These are phyloP conservation scores for Leucophenga montana DNA, from an alignment of 2,888 invertebrate genomes.

Conservation along the genomic window DNA sequence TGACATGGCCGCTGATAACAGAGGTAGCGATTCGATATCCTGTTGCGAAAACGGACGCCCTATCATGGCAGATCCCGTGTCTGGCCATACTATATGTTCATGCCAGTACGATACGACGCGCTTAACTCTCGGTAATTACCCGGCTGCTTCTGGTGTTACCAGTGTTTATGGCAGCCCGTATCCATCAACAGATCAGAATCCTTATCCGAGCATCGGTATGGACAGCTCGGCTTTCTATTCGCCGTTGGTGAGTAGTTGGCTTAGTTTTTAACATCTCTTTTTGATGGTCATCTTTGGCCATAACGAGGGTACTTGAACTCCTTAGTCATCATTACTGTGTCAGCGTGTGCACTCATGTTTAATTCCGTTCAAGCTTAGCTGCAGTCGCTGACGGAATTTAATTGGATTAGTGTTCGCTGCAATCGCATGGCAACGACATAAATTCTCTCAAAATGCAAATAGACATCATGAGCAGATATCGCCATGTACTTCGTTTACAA, in stretches of 20 bases:
- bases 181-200: conserved; percentile 92
- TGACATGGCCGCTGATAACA: conserved; percentile 43
- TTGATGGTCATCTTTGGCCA: no score
- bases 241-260: conserved; percentile 87
- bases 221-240: conserved; percentile 97
- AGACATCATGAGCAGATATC: conserved; percentile 55
- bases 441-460: conserved; percentile 54
- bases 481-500: conserved; percentile 45
- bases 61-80: conserved; percentile 93
- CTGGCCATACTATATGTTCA: conserved; percentile 94
- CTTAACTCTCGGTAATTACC: conserved; percentile 86
- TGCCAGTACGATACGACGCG: conserved; percentile 94
- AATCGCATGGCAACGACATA: conserved; percentile 42
- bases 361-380: conserved; percentile 18
- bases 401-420: conserved; percentile 56
- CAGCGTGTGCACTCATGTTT: conserved; percentile 18
- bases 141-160: conserved; percentile 83
- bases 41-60: conserved; percentile 95
- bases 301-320: background rate
- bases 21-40: conserved; percentile 67
- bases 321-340: background rate
- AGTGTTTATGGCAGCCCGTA: conserved; percentile 90
- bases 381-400: conserved; percentile 47
- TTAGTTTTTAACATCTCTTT: background rate
- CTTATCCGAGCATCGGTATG: conserved; percentile 92